These are phyloP conservation scores for Lutjanus campechanus DNA, from an alignment of 2,797 vertebrate species.

Conservation along the genomic window DNA sequence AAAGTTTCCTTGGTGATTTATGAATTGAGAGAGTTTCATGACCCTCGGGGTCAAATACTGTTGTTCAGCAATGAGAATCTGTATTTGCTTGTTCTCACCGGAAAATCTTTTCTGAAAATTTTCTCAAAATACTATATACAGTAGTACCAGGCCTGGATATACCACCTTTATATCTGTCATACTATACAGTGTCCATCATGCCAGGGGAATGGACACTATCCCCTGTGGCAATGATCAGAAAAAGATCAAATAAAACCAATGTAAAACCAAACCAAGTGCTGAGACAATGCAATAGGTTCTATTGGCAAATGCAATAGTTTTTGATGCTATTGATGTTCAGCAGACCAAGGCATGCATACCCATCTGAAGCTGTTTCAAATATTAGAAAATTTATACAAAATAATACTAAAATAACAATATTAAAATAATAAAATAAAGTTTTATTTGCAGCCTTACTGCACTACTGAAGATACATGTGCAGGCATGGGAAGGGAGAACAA, in stretches of 20 bases:
- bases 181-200: slow-evolving; percentile 94
- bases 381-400: slow-evolving; percentile 29
- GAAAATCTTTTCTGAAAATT: slow-evolving; percentile 5
- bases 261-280: slow-evolving; percentile 80
- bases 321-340: slow-evolving; percentile 70
- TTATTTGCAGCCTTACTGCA: slow-evolving; percentile 10
- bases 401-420: too few species aligned
- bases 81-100: slow-evolving; percentile 3
- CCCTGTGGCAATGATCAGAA: slow-evolving; percentile 75
- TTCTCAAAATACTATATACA: slow-evolving; percentile 2
- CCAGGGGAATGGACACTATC: slow-evolving; percentile 81
- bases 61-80: slow-evolving; percentile 30
- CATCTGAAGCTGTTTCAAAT: slow-evolving; percentile 66
- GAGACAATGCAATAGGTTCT: slow-evolving; percentile 83
- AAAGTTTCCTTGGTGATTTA: slow-evolving; percentile 45
- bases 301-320: slow-evolving; percentile 76
- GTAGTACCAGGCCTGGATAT: slow-evolving; percentile 74
- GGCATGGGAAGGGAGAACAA: not conserved
- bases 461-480: not conserved
- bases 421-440: not conserved
- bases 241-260: slow-evolving; percentile 74
- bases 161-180: slow-evolving; percentile 81
- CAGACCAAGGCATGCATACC: slow-evolving; percentile 73
- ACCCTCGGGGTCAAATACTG: slow-evolving; percentile 25
- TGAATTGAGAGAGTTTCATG: slow-evolving; percentile 38